Percentiles rank a stretch among this genome's conserved stretches.
These are phyloP conservation scores for Platysternon megacephalum DNA, from an alignment of 2,113 vertebrate genomes.

Conservation along the genomic window DNA sequence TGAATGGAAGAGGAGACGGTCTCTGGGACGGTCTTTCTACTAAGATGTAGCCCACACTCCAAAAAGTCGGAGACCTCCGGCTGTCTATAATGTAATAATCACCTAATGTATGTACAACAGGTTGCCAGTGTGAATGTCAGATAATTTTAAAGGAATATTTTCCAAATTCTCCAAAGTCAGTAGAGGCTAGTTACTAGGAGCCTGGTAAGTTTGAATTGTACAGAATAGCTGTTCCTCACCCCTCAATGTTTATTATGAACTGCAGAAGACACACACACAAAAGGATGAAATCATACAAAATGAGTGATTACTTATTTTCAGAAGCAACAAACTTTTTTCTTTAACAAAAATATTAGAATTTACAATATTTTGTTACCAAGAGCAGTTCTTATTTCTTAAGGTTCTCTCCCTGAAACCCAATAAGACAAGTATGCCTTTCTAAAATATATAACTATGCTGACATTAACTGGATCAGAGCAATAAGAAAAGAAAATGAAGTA, in stretches of 20 bases:
- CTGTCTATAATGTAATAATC: background rate
- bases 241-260: background rate
- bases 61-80: background rate
- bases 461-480: conserved; percentile 8
- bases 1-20: background rate
- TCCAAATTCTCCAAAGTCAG: background rate
- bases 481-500: background rate
- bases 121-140: background rate
- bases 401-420: background rate
- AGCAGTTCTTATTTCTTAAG: background rate
- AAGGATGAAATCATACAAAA: conserved; percentile 10
- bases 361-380: background rate
- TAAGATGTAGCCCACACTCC: background rate
- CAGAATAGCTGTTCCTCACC: background rate
- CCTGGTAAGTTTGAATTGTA: background rate
- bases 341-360: background rate
- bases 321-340: background rate
- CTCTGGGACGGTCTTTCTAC: background rate
- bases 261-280: background rate
- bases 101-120: background rate
- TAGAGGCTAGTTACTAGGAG: background rate
- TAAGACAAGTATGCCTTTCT: background rate
- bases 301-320: background rate
- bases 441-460: background rate
- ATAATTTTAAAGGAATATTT: background rate